These are phyloP conservation scores for Zingel zingel DNA, from an alignment of 2,113 vertebrate genomes.

Conservation along the genomic window DNA sequence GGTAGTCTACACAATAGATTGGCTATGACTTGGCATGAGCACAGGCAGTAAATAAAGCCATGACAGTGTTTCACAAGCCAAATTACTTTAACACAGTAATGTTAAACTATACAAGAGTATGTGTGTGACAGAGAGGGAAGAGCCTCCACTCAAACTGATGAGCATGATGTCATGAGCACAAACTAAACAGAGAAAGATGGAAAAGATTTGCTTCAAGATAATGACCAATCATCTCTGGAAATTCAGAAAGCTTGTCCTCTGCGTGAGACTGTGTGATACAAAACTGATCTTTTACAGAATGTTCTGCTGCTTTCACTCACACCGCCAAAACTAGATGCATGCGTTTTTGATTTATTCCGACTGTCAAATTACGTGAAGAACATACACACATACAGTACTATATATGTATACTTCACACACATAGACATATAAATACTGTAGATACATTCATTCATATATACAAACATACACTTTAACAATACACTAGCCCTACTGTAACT, in stretches of 20 bases:
- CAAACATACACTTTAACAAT: background rate
- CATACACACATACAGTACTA: background rate
- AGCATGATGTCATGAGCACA: conserved; percentile 57
- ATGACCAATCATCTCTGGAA: conserved; percentile 44
- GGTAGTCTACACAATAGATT: conserved; percentile 6
- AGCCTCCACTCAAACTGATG: conserved; percentile 36
- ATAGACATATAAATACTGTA: background rate
- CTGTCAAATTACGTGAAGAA: conserved; percentile 8
- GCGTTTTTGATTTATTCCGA: conserved; percentile 18
- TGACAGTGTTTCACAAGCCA: conserved; percentile 7
- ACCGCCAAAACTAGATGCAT: background rate
- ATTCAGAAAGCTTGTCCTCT: conserved; percentile 32
- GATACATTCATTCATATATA: background rate
- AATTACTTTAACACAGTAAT: conserved; percentile 27
- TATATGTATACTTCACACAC: background rate
- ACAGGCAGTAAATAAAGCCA: conserved; percentile 32
- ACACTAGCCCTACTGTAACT: background rate
- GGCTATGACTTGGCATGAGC: conserved; percentile 23
- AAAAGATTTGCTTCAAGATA: conserved; percentile 49
- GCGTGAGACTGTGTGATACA: conserved; percentile 48
- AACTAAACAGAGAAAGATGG: conserved; percentile 53
- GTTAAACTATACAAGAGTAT: conserved; percentile 19
- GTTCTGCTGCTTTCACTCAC: background rate
- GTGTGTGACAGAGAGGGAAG: background rate
- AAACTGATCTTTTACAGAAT: conserved; percentile 47